Evolutionary conservation across 2,113 vertebrate genomes (phyloP), one percentile per base, ranked within the genome.

Genomic region (Hemibagrus wyckioides): DNA sequence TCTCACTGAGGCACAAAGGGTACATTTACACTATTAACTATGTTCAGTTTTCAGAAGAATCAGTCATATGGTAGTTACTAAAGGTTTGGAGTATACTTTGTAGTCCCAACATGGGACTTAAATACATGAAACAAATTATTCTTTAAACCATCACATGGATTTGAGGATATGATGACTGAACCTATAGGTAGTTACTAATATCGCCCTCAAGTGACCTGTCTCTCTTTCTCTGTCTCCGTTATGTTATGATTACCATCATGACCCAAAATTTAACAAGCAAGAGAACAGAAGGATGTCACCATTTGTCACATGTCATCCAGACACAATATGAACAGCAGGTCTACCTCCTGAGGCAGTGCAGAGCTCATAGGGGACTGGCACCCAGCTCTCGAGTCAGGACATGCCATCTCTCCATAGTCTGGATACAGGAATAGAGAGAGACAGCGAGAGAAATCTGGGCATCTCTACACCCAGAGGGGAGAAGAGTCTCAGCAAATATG

Each of bases 281-380:
- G 88, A 90, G 91, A 94, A 92, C 91, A 90, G 93, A 94, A 94
- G 92, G 92, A 91, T 94, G 94, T 94, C 93, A 93, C 93, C 93
- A 94, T 94, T 94, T 95, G 93, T 95, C 94, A 93, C 93, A 90
- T 93, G 92, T 90, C 92, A 93, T 85, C 69, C 90, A 93, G 93
- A 92, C 93, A 92, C 93, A 91, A 89, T 90, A 90, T 73, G 91
- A 94, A 93, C 94, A 94, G 93, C 94, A 94, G 94, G 93, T 94
- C 89, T 91, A 92, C 90, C 92, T 93, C 90, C 83, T 91, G 93
- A 92, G 92, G 90, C 83, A 25, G 90, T 85, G 57, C 86, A 65
- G 80, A 36, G 88, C 87, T n/a, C 50, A 36, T 30, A 41, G 28
- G 67, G 82, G 69, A n/a, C 76, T 56, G 65, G 28, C 39, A 85